Evolutionary conservation across 2,888 invertebrate species (phyloP), one percentile per base, ranked within the genome.

Genomic region (Alentia gelatinosa): DNA sequence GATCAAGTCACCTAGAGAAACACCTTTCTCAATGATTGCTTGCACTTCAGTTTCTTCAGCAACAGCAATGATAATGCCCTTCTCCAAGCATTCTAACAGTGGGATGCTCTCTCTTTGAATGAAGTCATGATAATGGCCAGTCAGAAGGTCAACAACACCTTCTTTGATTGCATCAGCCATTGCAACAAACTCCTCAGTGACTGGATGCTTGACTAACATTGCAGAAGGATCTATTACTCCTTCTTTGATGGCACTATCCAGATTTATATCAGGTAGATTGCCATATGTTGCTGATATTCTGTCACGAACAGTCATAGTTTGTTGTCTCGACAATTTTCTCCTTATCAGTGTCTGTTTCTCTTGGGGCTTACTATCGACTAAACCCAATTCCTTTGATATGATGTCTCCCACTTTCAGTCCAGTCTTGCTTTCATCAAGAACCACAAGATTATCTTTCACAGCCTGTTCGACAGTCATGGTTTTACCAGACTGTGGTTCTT

Each of bases 131-230:
- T 63, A 47, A 39, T 50, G 50, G 4, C 83, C 79, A 79, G 47
- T 75, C 47, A 40, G 63, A n/a, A 50, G 47, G 37, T 56, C 56
- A 19, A 90, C 35, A 33, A 90, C 79, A 7, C 92, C 93, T 23
- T 79, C 63, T 19, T 92, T 89, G 30, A 93, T 91, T 30, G 93
- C 93, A 56, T 92, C 91, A 89, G 93, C 92, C 19, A 97, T 97
- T 94, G 98, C 98, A 92, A 98, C 96, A 92, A 98, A 97, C 96
- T 98, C 97, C 12, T 98, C 98, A 35, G 98, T 97, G 96, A 97
- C 97, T 0, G 98, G 98, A 95, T 95, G 91, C 33, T 92, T 90
- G 50, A 90, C 90, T 26, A 42, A 9, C 47, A 50, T 68, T 42
- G 26, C 9, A 0, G 42, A 47, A 3, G 75, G 75, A 40, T 90